Percentiles rank a stretch among this genome's conserved stretches.
These are phyloP conservation scores for Tortrix viridana DNA, from an alignment of 2,888 invertebrate genomes.

Conservation along the genomic window DNA sequence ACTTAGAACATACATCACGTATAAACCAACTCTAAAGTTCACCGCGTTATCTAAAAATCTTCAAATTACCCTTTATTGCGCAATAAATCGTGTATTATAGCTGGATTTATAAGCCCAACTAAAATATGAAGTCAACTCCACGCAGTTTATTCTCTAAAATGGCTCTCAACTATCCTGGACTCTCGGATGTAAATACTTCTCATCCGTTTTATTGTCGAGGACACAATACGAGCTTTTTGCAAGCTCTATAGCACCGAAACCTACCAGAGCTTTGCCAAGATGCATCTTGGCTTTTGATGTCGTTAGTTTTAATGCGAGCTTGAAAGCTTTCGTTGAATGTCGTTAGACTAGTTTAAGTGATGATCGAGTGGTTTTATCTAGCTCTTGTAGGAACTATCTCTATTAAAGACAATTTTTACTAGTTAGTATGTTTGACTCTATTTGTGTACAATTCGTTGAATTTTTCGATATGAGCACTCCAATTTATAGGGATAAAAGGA, in stretches of 20 bases:
- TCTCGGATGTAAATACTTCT: slow-evolving; percentile 31
- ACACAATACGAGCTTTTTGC: slow-evolving; percentile 34
- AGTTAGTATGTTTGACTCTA: too few relatives aligned
- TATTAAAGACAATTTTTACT: too few relatives aligned
- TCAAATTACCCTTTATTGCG: slow-evolving; percentile 20
- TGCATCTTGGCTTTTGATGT: slow-evolving; percentile 20
- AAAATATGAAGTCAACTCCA: slow-evolving; percentile 35
- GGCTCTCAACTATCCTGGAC: slow-evolving; percentile 19
- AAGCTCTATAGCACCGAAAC: slow-evolving; percentile 9
- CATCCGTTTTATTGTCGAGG: slow-evolving; percentile 36
- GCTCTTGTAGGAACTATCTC: too few relatives aligned
- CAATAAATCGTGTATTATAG: slow-evolving; percentile 30
- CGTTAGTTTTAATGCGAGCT: slow-evolving; percentile 23
- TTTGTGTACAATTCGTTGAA: too few relatives aligned
- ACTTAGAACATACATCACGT: too few relatives aligned
- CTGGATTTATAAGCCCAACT: slow-evolving; percentile 22
- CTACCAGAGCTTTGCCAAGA: slow-evolving; percentile 22
- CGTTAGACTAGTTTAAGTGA: neutral
- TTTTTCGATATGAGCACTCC: too few relatives aligned
- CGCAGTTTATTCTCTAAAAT: slow-evolving; percentile 36
- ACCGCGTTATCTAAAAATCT: slow-evolving; percentile 4
- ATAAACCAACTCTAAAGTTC: slow-evolving; percentile 4
- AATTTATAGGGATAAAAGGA: too few relatives aligned
- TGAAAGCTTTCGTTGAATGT: slow-evolving; percentile 3
- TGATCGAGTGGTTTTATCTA: neutral